Evolutionary conservation across 2,113 vertebrate genomes (phyloP).

Genomic region (Phrynosoma blainvillii): DNA sequence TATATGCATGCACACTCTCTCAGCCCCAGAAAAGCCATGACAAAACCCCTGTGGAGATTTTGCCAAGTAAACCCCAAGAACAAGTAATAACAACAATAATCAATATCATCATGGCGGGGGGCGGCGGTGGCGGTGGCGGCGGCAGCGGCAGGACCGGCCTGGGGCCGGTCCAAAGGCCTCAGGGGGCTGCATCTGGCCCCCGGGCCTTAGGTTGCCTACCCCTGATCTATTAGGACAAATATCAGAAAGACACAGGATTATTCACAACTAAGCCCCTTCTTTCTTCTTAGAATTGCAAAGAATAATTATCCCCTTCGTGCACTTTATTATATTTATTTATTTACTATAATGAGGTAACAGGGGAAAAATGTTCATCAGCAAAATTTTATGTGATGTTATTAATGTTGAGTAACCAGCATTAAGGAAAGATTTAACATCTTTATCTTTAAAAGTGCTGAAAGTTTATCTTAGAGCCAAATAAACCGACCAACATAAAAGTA

Average conservation of each 20-base stretch:
- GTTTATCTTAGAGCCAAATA: not conserved
- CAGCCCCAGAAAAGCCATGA: too few relatives aligned
- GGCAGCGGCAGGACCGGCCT: too few relatives aligned
- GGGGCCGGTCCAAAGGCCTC: too few relatives aligned
- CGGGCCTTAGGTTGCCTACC: too few relatives aligned
- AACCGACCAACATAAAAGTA: too few relatives aligned
- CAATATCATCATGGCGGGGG: too few relatives aligned
- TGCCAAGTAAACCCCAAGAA: too few relatives aligned
- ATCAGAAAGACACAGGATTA: not conserved
- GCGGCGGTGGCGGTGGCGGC: too few relatives aligned
- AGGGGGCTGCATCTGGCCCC: too few relatives aligned
- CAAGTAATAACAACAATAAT: too few relatives aligned
- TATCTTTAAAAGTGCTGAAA: not conserved
- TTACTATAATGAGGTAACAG: not conserved
- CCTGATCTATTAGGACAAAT: not conserved
- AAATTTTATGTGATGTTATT: not conserved
- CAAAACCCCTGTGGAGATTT: too few relatives aligned
- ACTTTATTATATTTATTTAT: slow-evolving; percentile 43
- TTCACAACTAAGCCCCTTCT: not conserved
- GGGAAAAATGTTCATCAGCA: slow-evolving; percentile 35
- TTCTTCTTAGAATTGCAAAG: not conserved
- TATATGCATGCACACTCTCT: too few relatives aligned
- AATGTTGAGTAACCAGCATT: not conserved
- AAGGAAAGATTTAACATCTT: not conserved
- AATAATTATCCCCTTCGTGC: slow-evolving; percentile 19